Evolutionary conservation across 2,888 invertebrate genomes (phyloP), one percentile per base, ranked within the genome.

Genomic region (Crocallis elinguaria): DNA sequence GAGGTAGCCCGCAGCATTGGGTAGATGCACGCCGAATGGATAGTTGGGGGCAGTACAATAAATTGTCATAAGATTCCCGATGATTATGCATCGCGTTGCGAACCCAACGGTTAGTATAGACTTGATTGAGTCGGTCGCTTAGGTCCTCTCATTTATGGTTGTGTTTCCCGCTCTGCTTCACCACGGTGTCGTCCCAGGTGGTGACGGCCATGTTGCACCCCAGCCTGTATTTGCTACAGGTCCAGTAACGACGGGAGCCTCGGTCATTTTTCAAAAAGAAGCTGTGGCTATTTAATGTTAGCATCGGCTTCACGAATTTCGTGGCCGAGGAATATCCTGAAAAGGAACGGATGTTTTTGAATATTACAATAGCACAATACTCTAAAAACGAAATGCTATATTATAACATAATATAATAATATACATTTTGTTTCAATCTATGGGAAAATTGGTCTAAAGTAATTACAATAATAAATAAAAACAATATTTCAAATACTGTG

Each of bases 151-250:
- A 57, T 3, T 37, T 35, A 19, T 64, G 64, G 30, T 64, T 64
- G 30, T 64, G 64, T 13, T 54, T 58, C 8, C 64, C 64, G 19
- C 60, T 62, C 37, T 62, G 60, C 37, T 64, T 64, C 14, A 64
- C 64, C 8, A 64, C 64, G 0, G 58, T 45, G 1, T 55, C 52
- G 8, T 66, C 66, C 39, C 62, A 45, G 0, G 68, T 62, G 6
- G 62, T 67, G 11, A 75, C 65, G 1, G 61, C 44, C 11, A 73
- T 66, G 8, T 64, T 61, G 27, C 74, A 75, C 0, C 72, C 72
- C 1, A 67, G 57, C 9, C 59, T 49, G 56, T 72, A 73, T 3
- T 57, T 61, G 39, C 73, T 71, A 35, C 74, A 74, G 3, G 71
- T 64, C 52, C 72, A 74, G 27, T 68, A 44, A 6, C 66, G 64